Evolutionary conservation across 2,888 invertebrate species (phyloP), one percentile per base, ranked within the genome.

Genomic region (Leptinotarsa haldemani): DNA sequence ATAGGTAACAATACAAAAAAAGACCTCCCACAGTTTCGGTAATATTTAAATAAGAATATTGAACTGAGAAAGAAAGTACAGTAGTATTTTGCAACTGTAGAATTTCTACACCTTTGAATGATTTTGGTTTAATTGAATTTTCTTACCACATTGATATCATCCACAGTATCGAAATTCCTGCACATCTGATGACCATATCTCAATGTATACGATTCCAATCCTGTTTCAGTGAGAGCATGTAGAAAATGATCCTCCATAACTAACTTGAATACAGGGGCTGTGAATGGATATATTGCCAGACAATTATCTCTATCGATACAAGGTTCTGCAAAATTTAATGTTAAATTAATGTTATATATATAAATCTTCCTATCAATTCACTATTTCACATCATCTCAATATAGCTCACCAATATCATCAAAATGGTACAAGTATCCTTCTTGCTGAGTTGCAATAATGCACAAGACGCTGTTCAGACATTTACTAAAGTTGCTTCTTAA

Each of bases 341-440:
- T n/a, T n/a, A 16, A n/a, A 50, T 16, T 50, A 16, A 50, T 50
- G 16, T 5, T 25, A 0, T 4, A 25, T 25, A 25, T 25, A 25
- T 25, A 25, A 25, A 25, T 25, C 25, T 25, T 5, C 25, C 25
- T 25, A 25, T 25, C 25, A 25, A 25, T 40, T 40, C 9, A 2
- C 40, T 40, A 40, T 40, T 40, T 40, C 40, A 40, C 9, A 40
- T 40, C 40, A 40, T 12, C 5, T 50, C 50, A 16, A 22, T 15
- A 22, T 56, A 13, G 13, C 50, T 65, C 71, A 79, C 87, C 88
- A 75, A 88, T 86, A 61, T 89, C 90, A 70, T 90, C 89, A 81
- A 93, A 92, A 81, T 93, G 92, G 85, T 94, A 94, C 71, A 94
- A 87, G 85, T 92, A 94, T 16, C 94, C 94, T 83, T 93, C 93